Base-by-base conservation (phyloP, 2,797 vertebrate genomes). In the Myotis daubentonii region DNA sequence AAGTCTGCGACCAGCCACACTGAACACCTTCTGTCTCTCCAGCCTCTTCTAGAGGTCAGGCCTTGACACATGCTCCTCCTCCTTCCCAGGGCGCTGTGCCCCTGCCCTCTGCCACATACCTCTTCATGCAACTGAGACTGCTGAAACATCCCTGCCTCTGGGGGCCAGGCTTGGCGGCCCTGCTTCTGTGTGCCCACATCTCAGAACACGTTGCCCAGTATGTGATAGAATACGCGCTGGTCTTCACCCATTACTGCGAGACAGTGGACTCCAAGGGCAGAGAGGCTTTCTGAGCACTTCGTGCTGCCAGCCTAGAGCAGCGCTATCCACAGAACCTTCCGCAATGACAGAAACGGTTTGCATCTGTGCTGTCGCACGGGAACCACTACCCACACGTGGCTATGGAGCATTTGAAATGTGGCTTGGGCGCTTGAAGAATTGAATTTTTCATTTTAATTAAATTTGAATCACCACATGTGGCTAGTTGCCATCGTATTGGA, bases 301-400 rank as follows among this genome's bases (percentile, higher is more conserved):
- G 0, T 16, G 62, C 41, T 15, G 25, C n/a, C 5, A 62, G 55
- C 28, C 62, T n/a, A 1, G 4, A 38, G 41, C 38, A 4, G 38
- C 0, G 0, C 33, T 5, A 0, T 10, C 28, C 17, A 6, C 0
- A 2, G 20, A 41, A 47, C 17, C 12, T 20, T 55, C 80, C 0
- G 0, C 0, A 2, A 12, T 3, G 4, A 15, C 3, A 15, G 47
- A 38, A 30, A 22, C 0, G 6, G 16, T 71, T 89, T 1, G 10
- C 25, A 0, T 6, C 25, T 4, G 23, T 0, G 1, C 36, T 0
- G 28, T 47, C 28, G 1, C 0, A 9, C 0, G 4, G 20, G 41
- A 51, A 55, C 36, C 3, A 0, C n/a, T 2, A 2, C 25, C 30
- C 71, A 13, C 0, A 0, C 0, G 1, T 2, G 62, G 60, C 74